Evolutionary conservation across 2,797 vertebrate genomes (phyloP).

Genomic region (Paedocypris micromegethes): DNA sequence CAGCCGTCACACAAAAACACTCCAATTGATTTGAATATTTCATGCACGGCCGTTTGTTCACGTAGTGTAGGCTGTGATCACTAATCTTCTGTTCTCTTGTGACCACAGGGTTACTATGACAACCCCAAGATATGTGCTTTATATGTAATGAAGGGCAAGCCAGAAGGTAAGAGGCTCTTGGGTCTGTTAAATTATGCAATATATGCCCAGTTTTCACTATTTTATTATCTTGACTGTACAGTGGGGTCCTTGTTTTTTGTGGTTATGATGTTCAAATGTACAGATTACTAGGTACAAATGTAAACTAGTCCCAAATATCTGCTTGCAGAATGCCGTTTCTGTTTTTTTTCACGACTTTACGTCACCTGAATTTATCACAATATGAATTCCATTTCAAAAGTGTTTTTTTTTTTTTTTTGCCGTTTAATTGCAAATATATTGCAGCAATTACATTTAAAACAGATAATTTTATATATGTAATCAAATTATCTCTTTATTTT

Average conservation of each 20-base stretch:
- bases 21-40: constrained; percentile 27
- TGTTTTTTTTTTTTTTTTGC: no score
- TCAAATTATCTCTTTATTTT: no score
- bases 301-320: no score
- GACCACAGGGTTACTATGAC: constrained; percentile 93
- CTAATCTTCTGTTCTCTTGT: constrained; percentile 34
- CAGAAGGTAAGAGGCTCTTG: constrained; percentile 76
- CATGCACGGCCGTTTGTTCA: constrained; percentile 13
- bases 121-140: constrained; percentile 97
- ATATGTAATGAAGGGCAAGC: constrained; percentile 92
- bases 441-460: no score
- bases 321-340: no score
- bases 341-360: no score
- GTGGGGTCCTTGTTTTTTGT: neutral
- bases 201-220: neutral
- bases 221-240: neutral
- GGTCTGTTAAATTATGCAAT: neutral
- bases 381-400: no score
- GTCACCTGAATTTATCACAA: no score
- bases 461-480: no score
- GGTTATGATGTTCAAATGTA: no score
- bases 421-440: no score
- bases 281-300: no score
- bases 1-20: neutral
- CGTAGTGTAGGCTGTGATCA: neutral